A percentile compares a stretch with the other conserved stretches of the same genome.
Evolutionary conservation across 2,113 vertebrate genomes (phyloP).

Genomic region (Laticauda laticaudata): DNA sequence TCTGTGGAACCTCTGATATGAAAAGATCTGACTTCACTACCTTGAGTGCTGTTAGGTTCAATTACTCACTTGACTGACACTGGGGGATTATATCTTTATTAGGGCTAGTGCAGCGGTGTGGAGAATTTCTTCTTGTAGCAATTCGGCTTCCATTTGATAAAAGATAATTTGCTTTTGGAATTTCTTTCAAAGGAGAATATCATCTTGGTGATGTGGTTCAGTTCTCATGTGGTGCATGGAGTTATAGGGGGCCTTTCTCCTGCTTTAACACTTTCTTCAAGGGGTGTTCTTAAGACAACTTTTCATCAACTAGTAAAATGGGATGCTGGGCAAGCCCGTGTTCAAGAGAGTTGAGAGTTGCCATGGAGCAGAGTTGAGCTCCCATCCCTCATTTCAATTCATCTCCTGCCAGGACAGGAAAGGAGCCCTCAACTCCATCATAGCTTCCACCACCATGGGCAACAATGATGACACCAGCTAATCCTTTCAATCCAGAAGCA

Average conservation of each 20-base stretch:
- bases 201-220: neutral
- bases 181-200: neutral
- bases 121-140: neutral
- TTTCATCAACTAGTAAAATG: neutral
- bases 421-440: neutral
- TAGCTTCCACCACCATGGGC: neutral
- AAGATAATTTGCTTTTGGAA: neutral
- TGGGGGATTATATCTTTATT: neutral
- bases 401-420: neutral
- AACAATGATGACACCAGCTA: neutral
- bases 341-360: neutral
- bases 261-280: neutral
- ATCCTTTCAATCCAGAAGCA: neutral
- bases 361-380: neutral
- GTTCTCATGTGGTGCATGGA: neutral
- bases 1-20: neutral
- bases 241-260: neutral
- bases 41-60: neutral
- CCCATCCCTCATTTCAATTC: neutral
- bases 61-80: neutral
- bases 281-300: neutral
- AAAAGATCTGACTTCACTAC: neutral
- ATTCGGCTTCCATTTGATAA: neutral
- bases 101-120: neutral
- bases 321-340: neutral